Base-by-base conservation (phyloP, 2,888 invertebrate species). In the Anticlea derivata region DNA sequence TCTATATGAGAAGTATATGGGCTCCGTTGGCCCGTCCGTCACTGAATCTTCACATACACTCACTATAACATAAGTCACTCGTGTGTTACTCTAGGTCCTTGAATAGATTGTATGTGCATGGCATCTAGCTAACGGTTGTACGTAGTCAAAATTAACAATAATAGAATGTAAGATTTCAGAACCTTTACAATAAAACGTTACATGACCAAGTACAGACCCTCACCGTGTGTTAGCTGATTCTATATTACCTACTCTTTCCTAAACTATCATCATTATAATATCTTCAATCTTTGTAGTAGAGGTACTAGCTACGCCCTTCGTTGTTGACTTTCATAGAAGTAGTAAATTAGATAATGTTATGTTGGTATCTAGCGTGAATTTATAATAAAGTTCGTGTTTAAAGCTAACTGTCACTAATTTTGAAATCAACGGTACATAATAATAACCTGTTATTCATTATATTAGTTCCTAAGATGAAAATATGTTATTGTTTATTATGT, bases 81-180 rank as follows among this genome's bases (percentile, higher is more conserved):
- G 86, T 83, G 89, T 88, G 87, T 78, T 88, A 86, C 82, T 66
- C 69, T 87, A 88, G 86, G 80, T 75, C 71, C 75, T 83, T 61
- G 62, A 59, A 73, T 88, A 87, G 81, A 74, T 80, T 80, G 74
- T 79, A 82, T 76, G 81, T 84, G 87, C 88, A 86, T 88, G 87
- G 85, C 86, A 80, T 77, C 80, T 87, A 87, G 87, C 78, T 81
- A 79, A 81, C 76, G 83, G 86, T 87, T 87, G 86, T 86, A 85
- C 75, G 87, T 87, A 86, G 87, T 74, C 78, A 70, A 60, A 79
- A 75, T 80, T 84, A 81, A 88, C 89, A 86, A 86, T 88, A 87
- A 87, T 88, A 88, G 83, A 58, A 59, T 57, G 55, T 75, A 75
- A 75, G 75, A 65, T 65, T 70, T 65, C 63, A 59, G 60, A 53